phyloP scores from a whole-genome alignment of 2,888 invertebrate species.

The Papilio gigon region DNA sequence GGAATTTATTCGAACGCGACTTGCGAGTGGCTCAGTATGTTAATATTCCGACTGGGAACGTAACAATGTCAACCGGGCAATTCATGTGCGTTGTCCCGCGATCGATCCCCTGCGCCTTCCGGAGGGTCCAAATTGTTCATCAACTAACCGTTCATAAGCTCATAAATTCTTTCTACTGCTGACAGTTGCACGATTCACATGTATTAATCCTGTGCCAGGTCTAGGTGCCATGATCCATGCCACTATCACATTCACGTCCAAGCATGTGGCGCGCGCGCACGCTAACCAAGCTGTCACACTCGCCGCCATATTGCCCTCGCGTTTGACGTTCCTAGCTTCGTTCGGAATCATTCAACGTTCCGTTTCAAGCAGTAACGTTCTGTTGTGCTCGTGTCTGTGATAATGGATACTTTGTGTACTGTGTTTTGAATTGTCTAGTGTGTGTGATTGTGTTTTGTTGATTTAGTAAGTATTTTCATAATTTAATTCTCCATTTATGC shows the following conservation, averaged over 20 bases:
- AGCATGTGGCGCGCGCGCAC: constrained; percentile 71
- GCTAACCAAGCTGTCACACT: constrained; percentile 52
- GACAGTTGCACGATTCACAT: constrained; percentile 75
- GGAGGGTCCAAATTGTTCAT: constrained; percentile 62
- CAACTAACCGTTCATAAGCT: constrained; percentile 50
- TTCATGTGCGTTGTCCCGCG: constrained; percentile 51
- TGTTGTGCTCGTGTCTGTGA: constrained; percentile 47
- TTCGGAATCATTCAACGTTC: constrained; percentile 45
- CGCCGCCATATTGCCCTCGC: constrained; percentile 56
- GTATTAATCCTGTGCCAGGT: constrained; percentile 61
- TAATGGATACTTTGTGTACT: constrained; percentile 49
- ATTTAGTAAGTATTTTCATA: constrained; percentile 51
- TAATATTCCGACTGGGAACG: constrained; percentile 31
- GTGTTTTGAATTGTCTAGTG: constrained; percentile 48
- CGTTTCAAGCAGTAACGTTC: constrained; percentile 33
- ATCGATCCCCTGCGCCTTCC: constrained; percentile 63
- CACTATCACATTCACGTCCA: constrained; percentile 59
- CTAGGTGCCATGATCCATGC: constrained; percentile 54
- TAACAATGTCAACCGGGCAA: constrained; percentile 52
- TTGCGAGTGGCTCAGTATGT: neutral
- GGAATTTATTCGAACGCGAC: neutral
- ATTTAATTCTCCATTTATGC: constrained; percentile 27
- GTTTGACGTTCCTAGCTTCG: constrained; percentile 53
- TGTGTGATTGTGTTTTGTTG: constrained; percentile 55
- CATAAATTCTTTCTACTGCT: constrained; percentile 80